Percentiles rank a stretch among this genome's conserved stretches.
These are phyloP conservation scores for Norana najaformis DNA, from an alignment of 2,888 invertebrate genomes.

Conservation along the genomic window DNA sequence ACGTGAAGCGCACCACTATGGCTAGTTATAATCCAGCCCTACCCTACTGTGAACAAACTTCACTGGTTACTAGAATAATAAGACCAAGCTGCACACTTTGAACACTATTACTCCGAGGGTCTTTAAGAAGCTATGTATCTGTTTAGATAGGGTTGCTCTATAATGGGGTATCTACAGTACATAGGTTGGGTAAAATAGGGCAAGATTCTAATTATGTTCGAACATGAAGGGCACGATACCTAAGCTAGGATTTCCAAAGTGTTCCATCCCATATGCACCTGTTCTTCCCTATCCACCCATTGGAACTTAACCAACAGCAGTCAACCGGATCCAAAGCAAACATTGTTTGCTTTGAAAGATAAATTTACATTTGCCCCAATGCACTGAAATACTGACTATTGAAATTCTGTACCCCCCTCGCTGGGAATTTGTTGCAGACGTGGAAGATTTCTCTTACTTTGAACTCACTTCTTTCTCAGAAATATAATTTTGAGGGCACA, in stretches of 20 bases:
- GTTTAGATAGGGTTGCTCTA: not conserved
- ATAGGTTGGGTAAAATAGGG: not conserved
- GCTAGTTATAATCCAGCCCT: no score
- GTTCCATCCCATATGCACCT: not conserved
- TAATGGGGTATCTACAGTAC: not conserved
- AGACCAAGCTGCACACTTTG: no score
- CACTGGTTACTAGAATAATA: no score
- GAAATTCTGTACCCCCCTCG: not conserved
- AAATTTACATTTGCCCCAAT: conserved; percentile 13
- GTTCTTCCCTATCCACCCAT: not conserved
- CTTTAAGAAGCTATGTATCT: no score
- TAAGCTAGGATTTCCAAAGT: no score
- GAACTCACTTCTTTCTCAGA: not conserved
- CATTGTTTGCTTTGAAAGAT: not conserved
- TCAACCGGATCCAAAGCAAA: not conserved
- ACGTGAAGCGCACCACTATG: no score
- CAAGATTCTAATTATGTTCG: not conserved
- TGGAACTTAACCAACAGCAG: not conserved
- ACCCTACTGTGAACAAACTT: no score
- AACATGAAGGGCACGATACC: not conserved
- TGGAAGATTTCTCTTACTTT: not conserved
- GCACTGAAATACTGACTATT: not conserved
- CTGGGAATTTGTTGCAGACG: not conserved
- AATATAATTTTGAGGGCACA: not conserved
- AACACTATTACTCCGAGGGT: no score